These are phyloP conservation scores for Porites lobata DNA, from an alignment of 92 coral and sea anemone species.

Conservation along the genomic window DNA sequence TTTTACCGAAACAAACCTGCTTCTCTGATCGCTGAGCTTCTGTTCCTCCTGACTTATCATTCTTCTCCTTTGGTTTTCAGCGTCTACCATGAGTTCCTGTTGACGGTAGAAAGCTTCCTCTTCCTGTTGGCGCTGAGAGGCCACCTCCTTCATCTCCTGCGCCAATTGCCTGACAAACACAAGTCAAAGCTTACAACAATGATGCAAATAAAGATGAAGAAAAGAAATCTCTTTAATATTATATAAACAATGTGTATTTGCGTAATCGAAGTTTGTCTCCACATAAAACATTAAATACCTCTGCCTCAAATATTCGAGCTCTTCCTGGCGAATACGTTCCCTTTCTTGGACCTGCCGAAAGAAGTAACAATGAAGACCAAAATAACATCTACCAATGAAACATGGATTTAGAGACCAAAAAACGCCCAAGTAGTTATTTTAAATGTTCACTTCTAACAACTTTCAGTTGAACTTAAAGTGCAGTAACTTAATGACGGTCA, in stretches of 20 bases:
- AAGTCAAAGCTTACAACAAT: neutral
- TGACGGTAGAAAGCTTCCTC: slow-evolving; percentile 98
- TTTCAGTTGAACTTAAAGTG: too few species aligned
- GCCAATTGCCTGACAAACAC: slow-evolving; percentile 85
- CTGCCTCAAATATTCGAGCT: slow-evolving; percentile 93
- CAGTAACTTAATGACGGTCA: neutral
- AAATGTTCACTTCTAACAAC: too few species aligned
- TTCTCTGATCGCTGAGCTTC: slow-evolving; percentile 58
- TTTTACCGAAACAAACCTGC: slow-evolving; percentile 11
- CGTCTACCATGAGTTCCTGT: slow-evolving; percentile 96
- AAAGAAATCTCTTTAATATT: too few species aligned
- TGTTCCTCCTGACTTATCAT: slow-evolving; percentile 87
- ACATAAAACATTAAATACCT: slow-evolving; percentile 50
- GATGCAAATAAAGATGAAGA: neutral
- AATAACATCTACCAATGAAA: too few species aligned
- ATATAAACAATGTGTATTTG: too few species aligned
- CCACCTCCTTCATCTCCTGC: slow-evolving; percentile 93
- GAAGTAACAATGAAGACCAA: too few species aligned
- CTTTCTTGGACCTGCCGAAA: slow-evolving; percentile 90
- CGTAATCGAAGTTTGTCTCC: neutral
- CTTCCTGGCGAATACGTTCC: slow-evolving; percentile 97
- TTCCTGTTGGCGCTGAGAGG: slow-evolving; percentile 86
- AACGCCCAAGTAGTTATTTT: too few species aligned
- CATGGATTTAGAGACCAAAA: too few species aligned
- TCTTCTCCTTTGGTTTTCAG: slow-evolving; percentile 91